Evolutionary conservation across 2,888 invertebrate genomes (phyloP), one percentile per base, ranked within the genome.

Genomic region (Tromatobia lineatoria): DNA sequence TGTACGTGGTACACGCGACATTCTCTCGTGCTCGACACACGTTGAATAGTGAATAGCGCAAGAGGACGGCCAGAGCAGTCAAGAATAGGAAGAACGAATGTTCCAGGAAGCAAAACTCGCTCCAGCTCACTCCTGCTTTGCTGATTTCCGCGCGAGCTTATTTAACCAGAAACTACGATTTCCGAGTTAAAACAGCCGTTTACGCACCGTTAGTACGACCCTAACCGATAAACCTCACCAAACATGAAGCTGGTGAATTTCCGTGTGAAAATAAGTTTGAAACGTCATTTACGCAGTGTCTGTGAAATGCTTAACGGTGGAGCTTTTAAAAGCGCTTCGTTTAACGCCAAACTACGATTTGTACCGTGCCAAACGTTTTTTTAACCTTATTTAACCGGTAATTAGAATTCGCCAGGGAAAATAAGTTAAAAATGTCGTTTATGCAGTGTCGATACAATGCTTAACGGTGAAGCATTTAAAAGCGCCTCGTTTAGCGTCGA

Each of bases 21-120:
- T 38, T 71, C 34, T 82, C 73, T 59, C 73, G 77, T 78, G 73
- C 73, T 78, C 69, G 73, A 66, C 69, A 67, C 78, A 78, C 82
- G 82, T 70, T 74, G 73, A 82, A 82, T 69, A 78, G 69, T 71
- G 73, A 78, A 78, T 74, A 69, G 70, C 54, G 67, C 74, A 61
- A 59, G 29, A 82, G 45, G 50, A 75, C 38, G 57, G 34, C 20
- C 57, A 20, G 38, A 64, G 20, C 64, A 34, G 64, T 20, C 18
- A 64, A 18, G 38, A 18, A 64, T 38, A 78, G 29, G 52, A 78
- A 78, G 78, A 78, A 82, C 73, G 78, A 78, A 78, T 47, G 73
- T 78, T 82, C 34, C 73, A 69, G 81, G 64, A 81, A 81, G 64
- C 47, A 45, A 45, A 76, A 64, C 29, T n/a, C 61, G 34, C 8